A percentile compares a stretch with the other conserved stretches of the same genome.
phyloP scores from a whole-genome alignment of 1,140 invertebrate genomes.

The Drosophila sturtevanti region DNA sequence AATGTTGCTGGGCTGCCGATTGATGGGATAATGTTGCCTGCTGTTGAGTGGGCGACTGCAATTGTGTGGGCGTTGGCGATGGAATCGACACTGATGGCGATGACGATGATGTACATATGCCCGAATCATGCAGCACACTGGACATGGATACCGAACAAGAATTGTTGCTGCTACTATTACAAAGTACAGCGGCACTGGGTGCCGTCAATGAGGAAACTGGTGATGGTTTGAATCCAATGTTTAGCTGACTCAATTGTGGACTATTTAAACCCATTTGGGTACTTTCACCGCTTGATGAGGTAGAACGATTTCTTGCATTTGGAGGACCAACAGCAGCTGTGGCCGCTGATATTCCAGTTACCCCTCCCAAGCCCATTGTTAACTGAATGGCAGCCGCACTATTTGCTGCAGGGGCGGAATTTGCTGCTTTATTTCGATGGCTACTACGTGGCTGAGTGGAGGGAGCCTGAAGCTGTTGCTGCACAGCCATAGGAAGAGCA shows the following conservation, averaged over 20 bases:
- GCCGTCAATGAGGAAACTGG: slow-evolving; percentile 25
- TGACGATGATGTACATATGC: slow-evolving; percentile 79
- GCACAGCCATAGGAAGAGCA: slow-evolving; percentile 64
- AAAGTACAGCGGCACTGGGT: slow-evolving; percentile 28
- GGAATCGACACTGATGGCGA: slow-evolving; percentile 77
- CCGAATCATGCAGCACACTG: slow-evolving; percentile 75
- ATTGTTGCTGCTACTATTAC: slow-evolving; percentile 57
- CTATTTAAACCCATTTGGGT: slow-evolving; percentile 65
- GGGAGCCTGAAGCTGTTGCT: slow-evolving; percentile 66
- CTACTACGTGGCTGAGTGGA: slow-evolving; percentile 63
- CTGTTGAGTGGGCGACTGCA: slow-evolving; percentile 68
- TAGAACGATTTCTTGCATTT: slow-evolving; percentile 72
- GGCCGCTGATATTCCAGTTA: slow-evolving; percentile 30
- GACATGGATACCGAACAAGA: slow-evolving; percentile 73
- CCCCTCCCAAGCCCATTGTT: slow-evolving; percentile 58
- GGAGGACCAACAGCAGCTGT: slow-evolving; percentile 23
- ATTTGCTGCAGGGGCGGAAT: slow-evolving; percentile 52
- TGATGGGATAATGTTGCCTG: slow-evolving; percentile 33
- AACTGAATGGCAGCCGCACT: slow-evolving; percentile 70
- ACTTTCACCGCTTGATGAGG: slow-evolving; percentile 76
- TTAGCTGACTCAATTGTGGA: slow-evolving; percentile 63
- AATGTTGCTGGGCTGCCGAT: slow-evolving; percentile 7
- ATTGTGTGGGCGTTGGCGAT: slow-evolving; percentile 67
- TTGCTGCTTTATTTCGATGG: slow-evolving; percentile 68
- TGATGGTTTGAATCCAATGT: slow-evolving; percentile 63